phyloP scores from a whole-genome alignment of 2,797 vertebrate species.

The Sebastes minor region DNA sequence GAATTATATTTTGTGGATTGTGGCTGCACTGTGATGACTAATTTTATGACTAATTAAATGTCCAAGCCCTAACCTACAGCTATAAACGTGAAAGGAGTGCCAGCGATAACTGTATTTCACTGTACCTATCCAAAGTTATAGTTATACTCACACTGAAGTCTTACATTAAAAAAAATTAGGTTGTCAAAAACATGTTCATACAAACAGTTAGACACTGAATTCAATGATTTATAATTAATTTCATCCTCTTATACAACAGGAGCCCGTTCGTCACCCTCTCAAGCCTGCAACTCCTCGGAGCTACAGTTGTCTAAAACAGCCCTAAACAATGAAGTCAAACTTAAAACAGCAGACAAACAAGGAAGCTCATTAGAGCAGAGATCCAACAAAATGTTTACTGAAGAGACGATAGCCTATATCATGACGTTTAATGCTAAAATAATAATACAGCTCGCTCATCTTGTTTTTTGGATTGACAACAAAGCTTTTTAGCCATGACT shows the following conservation, averaged over 20 bases:
- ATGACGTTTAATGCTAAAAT: constrained; percentile 2
- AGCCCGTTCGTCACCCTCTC: not conserved
- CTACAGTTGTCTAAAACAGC: not conserved
- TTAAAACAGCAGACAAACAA: constrained; percentile 18
- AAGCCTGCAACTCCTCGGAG: constrained; percentile 2
- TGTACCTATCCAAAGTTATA: not conserved
- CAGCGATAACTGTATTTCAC: not conserved
- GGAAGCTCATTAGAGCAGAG: constrained; percentile 23
- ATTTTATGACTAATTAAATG: constrained; percentile 11
- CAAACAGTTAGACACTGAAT: not conserved
- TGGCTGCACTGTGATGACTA: constrained; percentile 1
- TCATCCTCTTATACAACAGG: not conserved
- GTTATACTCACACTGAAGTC: not conserved
- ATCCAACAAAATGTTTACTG: constrained; percentile 13
- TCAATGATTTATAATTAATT: not conserved
- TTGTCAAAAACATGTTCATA: not conserved
- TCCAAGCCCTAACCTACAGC: not conserved
- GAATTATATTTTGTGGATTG: constrained; percentile 6
- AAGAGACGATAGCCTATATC: not conserved
- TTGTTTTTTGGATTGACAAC: constrained; percentile 6
- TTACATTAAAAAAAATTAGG: not conserved
- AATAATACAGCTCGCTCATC: constrained; percentile 9
- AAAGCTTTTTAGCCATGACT: not conserved
- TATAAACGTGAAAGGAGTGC: not conserved
- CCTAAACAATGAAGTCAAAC: constrained; percentile 8